These are phyloP conservation scores for Pomatorhinus ruficollis DNA, from an alignment of 2,113 vertebrate genomes.

Conservation along the genomic window DNA sequence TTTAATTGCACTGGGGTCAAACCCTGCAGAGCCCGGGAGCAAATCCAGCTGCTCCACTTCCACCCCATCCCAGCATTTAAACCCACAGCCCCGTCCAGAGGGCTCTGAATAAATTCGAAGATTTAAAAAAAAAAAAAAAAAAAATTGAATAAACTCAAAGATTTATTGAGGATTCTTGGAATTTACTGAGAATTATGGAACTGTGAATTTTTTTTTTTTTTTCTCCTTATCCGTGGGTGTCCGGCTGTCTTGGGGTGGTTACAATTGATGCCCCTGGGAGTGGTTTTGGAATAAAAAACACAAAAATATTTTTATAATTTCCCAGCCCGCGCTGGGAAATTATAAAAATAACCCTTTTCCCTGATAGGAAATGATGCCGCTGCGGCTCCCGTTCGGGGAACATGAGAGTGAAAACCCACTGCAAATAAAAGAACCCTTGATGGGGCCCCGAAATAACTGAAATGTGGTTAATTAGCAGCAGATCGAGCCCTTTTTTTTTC, in stretches of 20 bases:
- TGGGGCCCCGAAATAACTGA: neutral
- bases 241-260: neutral
- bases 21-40: neutral
- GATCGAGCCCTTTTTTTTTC: neutral
- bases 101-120: too few species aligned
- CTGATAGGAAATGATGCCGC: neutral
- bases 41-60: neutral
- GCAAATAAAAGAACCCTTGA: neutral
- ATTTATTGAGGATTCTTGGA: fast-evolving
- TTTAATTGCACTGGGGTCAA: neutral
- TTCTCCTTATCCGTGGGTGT: neutral
- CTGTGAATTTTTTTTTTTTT: neutral
- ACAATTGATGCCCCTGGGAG: neutral
- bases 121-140: too few species aligned
- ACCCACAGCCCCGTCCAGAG: neutral
- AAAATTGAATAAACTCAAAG: neutral
- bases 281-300: neutral
- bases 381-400: neutral
- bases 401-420: too few species aligned
- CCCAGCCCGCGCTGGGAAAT: neutral
- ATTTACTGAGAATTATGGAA: neutral
- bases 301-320: too few species aligned
- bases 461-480: neutral
- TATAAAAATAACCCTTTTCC: neutral
- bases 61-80: neutral